Conservation (phyloP, 2,888 invertebrate species). For the Plebejus melissa region DNA sequence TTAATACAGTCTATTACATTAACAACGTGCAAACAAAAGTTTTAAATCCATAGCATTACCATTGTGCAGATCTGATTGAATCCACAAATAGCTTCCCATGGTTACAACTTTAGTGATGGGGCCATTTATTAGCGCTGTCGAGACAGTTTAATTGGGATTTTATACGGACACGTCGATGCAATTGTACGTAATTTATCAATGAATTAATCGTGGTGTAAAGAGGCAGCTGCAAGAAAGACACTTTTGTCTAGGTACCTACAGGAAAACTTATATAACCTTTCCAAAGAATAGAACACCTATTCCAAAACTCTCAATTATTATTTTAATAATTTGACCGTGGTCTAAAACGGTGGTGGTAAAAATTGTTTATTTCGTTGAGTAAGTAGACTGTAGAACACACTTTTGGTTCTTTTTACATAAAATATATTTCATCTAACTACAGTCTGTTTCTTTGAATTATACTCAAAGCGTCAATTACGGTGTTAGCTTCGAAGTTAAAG, state of each 20-base stretch:
- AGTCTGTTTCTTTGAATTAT: not conserved
- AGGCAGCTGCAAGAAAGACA: not conserved
- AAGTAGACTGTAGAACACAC: not conserved
- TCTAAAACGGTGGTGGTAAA: too few species aligned
- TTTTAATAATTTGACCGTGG: not conserved
- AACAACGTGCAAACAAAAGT: constrained; percentile 45
- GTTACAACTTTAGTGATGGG: constrained; percentile 49
- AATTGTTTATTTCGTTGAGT: not conserved
- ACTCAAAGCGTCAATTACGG: not conserved
- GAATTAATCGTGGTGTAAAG: not conserved
- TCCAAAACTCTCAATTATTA: not conserved
- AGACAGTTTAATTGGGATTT: constrained; percentile 30
- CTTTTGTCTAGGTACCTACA: not conserved
- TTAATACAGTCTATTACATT: constrained; percentile 21
- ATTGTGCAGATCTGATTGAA: constrained; percentile 72
- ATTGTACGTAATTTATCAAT: constrained; percentile 10
- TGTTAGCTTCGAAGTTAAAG: not conserved
- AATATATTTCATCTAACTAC: not conserved
- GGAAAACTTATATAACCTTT: not conserved
- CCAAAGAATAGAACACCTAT: too few species aligned
- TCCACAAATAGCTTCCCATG: constrained; percentile 74
- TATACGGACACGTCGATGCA: constrained; percentile 1
- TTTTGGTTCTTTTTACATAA: not conserved
- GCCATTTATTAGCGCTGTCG: constrained; percentile 35
- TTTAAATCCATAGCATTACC: constrained; percentile 61